Evolutionary conservation across 37 sponge, comb jelly and placozoan species (phyloP), one percentile per base, ranked within the genome.

Genomic region (Theonella swinhoei): DNA sequence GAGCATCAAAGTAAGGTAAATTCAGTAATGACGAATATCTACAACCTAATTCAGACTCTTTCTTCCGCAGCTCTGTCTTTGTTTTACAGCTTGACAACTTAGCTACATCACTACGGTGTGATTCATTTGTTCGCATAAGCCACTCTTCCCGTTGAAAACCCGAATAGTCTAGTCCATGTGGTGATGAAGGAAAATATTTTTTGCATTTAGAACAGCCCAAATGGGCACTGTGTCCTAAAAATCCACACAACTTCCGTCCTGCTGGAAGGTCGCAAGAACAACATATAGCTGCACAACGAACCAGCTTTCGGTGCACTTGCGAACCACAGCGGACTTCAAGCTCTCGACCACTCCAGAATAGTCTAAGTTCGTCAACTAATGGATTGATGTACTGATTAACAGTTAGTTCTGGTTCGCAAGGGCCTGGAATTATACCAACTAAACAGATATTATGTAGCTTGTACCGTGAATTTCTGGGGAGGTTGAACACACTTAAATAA

Each of bases 191-290:
- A 65, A 87, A 86, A 20, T 24, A 1, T 31, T 39, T 35, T 0
- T 64, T 42, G 39, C 87, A 87, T 38, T 40, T 79, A 22, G 74
- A 80, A 40, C 87, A 87, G 2, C 87, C 87, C 1, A 64, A n/a
- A n/a, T n/a, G n/a, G n/a, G n/a, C n/a, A n/a, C n/a, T n/a, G n/a
- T n/a, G n/a, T n/a, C n/a, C n/a, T 36, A 62, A 35, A 73, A 87
- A 87, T 37, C 87, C 87, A 74, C 87, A 87, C n/a, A 78, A 66
- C 62, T 87, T 87, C 42, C 75, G 58, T 23, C 75, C 61, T 26
- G 80, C 87, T 70, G 79, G 76, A 42, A 85, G 41, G 38, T 86
- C 86, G 71, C 86, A 78, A 70, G 41, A 7, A 54, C 47, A 33
- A 43, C 65, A 76, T 20, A 76, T n/a, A 7, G 76, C 28, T 31